A percentile compares a stretch with the other conserved stretches of the same genome.
Evolutionary conservation across 2,797 vertebrate species (phyloP).

Genomic region (Tympanoctomys barrerae): DNA sequence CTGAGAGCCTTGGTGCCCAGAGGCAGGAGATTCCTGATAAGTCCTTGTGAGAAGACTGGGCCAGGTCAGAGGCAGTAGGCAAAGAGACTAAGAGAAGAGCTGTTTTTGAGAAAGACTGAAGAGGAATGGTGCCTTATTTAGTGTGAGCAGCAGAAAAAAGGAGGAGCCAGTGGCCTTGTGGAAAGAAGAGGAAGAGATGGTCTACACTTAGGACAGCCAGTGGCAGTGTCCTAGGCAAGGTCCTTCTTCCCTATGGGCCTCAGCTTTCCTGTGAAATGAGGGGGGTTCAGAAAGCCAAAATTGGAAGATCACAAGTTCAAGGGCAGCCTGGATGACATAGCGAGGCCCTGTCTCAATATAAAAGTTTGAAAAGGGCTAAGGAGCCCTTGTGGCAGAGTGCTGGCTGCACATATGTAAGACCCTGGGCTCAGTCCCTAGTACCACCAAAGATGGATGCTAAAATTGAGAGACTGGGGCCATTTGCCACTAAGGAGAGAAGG

Average conservation of each 20-base stretch:
- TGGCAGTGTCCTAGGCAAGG: not conserved
- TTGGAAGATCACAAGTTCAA: not conserved
- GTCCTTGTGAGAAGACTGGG: not conserved
- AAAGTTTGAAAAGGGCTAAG: not conserved
- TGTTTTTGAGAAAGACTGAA: constrained; percentile 41
- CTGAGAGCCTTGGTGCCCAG: not conserved
- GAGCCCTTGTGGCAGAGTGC: not conserved
- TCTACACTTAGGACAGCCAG: not conserved
- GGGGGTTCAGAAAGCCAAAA: not conserved
- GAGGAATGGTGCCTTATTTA: not conserved
- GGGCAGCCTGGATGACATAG: not conserved
- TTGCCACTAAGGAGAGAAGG: not conserved
- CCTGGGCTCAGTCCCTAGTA: not conserved
- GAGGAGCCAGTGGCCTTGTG: not conserved
- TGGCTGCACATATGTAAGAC: not conserved
- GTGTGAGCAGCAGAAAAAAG: not conserved
- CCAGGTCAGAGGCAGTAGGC: not conserved
- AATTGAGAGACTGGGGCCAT: not conserved
- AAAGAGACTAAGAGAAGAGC: not conserved
- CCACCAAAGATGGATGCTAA: not conserved
- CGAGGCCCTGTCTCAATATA: not conserved
- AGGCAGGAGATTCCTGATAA: not conserved
- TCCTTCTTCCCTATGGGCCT: not conserved
- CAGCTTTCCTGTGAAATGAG: not conserved
- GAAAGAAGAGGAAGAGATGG: not conserved